Percentiles rank a stretch among this genome's conserved stretches.
Conservation (phyloP, 2,113 vertebrate species). For the Montifringilla adamsi region DNA sequence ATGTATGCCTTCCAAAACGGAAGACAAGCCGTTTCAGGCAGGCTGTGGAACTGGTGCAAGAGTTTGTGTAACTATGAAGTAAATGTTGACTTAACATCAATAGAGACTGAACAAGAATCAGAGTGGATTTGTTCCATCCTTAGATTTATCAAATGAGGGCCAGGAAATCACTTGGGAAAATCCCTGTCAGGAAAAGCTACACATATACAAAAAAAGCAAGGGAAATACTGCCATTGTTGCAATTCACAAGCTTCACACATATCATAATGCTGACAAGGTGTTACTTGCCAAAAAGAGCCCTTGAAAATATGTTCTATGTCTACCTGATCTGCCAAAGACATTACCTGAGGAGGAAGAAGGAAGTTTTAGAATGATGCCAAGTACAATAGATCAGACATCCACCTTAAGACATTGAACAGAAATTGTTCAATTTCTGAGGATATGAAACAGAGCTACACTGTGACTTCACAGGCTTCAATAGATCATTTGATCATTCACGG, state of each 20-base stretch:
- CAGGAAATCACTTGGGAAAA: not conserved
- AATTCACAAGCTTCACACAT: not conserved
- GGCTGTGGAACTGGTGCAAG: not conserved
- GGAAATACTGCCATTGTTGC: not conserved
- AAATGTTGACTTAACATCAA: not conserved
- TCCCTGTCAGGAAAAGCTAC: not conserved
- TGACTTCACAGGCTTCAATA: slow-evolving; percentile 13
- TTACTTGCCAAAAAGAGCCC: not conserved
- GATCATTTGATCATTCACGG: not conserved
- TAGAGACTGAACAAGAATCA: not conserved
- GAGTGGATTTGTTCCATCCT: not conserved
- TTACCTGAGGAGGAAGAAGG: not conserved
- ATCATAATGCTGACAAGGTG: not conserved
- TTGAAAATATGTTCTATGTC: not conserved
- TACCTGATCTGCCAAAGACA: not conserved
- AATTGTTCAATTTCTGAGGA: not conserved
- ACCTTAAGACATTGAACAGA: not conserved
- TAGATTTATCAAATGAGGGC: not conserved
- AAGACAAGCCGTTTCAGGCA: not conserved
- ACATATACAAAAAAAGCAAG: not conserved
- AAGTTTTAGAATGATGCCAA: not conserved
- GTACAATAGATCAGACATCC: not conserved
- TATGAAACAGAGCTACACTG: not conserved
- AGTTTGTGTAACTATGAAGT: not conserved
- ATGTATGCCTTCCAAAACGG: not conserved